Base-by-base conservation (phyloP, 2,888 invertebrate species). In the Tetranychus truncatus region DNA sequence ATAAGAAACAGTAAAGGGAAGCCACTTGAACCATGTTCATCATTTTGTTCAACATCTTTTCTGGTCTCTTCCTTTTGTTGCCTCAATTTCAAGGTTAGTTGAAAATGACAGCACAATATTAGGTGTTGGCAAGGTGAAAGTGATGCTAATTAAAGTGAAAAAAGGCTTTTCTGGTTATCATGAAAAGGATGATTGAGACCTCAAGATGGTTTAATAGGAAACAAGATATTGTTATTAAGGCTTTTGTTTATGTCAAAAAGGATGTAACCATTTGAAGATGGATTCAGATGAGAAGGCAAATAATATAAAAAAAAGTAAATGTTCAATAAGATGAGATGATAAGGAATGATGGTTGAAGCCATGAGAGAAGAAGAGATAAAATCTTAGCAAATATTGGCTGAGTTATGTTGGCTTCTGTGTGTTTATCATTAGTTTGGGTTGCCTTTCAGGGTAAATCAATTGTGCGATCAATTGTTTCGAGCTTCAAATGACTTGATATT, bases 11-110 rank as follows among this genome's bases (percentile, higher is more conserved):
- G 34, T 34, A 34, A 34, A 34, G 3, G 34, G 34, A 34, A 55
- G 55, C 55, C 55, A 55, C 55, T 55, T 55, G 55, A 55, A 55
- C 24, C 24, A 67, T 24, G 8, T n/a, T 67, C 20, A 21, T 67
- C 67, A 3, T 67, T 67, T 67, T 66, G 15, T 66, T 66, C 3
- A 15, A 66, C 66, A 66, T 66, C 66, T 67, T 67, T 67, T 67
- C 67, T 67, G 20, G 67, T 67, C 6, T 67, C n/a, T 67, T 34
- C 0, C 34, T n/a, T 67, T 67, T 11, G 8, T 55, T 15, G 15
- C 55, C 3, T 55, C 15, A 55, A 55, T 55, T 55, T 55, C 55
- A 55, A 55, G 55, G 55, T 55, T 55, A 55, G 11, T 55, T 55
- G 55, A 55, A 15, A 15, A 7, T 55, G 55, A 55, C 55, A 55